Evolutionary conservation across 2,113 vertebrate genomes (phyloP).

Genomic region (Apteryx owenii): DNA sequence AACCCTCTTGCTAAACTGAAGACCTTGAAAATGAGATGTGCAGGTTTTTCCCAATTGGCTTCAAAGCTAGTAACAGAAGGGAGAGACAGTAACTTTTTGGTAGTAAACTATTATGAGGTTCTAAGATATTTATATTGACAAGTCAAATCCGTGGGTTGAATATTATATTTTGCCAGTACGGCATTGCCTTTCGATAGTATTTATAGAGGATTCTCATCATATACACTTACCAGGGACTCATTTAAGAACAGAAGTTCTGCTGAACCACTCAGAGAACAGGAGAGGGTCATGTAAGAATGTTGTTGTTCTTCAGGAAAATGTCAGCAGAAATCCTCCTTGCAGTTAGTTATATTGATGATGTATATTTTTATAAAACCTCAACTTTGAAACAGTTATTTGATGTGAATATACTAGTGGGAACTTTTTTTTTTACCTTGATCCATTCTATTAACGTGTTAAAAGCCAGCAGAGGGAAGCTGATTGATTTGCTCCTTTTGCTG

Average conservation of each 20-base stretch:
- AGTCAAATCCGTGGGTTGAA: background rate
- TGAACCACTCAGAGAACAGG: background rate
- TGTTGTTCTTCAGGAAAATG: background rate
- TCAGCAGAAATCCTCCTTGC: background rate
- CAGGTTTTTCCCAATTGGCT: background rate
- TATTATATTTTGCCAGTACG: background rate
- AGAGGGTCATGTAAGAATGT: fast-evolving
- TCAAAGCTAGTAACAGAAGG: background rate
- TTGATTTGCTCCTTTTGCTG: background rate
- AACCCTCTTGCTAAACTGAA: background rate
- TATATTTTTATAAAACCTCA: background rate
- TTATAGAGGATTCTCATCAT: background rate
- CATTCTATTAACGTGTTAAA: background rate
- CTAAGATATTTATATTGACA: background rate
- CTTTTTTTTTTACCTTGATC: background rate
- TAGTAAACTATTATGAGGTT: background rate
- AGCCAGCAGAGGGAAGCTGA: background rate
- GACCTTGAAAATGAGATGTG: background rate
- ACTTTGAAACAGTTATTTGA: background rate
- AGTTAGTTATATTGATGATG: background rate
- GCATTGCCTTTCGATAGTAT: background rate
- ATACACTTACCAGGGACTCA: background rate
- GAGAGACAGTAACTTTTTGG: background rate
- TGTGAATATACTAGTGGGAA: background rate
- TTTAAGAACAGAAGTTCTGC: background rate